phyloP scores from a whole-genome alignment of 2,888 invertebrate genomes.

The Listrodromus nycthemerus region DNA sequence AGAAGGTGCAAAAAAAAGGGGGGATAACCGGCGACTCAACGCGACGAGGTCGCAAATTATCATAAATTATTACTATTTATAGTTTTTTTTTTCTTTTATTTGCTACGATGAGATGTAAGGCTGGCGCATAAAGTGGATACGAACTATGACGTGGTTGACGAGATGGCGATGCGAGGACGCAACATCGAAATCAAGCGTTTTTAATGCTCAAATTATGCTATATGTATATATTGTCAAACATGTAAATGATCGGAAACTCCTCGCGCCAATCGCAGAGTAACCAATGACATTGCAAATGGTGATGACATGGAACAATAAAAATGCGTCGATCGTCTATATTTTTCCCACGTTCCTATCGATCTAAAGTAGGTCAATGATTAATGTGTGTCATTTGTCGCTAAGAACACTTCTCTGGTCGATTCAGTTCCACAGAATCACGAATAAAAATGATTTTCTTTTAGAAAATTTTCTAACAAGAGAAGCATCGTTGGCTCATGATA shows the following conservation, averaged over 20 bases:
- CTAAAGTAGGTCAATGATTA: not conserved
- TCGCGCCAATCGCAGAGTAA: no score
- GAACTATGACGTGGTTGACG: not conserved
- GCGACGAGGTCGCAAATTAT: not conserved
- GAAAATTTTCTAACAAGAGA: not conserved
- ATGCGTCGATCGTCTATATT: not conserved
- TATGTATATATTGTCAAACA: not conserved
- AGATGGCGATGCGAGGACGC: not conserved
- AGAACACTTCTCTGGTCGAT: no score
- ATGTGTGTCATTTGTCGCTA: not conserved
- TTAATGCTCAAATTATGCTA: not conserved
- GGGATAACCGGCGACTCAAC: not conserved
- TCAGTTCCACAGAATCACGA: no score
- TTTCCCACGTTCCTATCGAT: not conserved
- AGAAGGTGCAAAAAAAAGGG: not conserved
- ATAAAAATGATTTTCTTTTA: not conserved
- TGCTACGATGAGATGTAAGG: not conserved
- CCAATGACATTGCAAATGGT: no score
- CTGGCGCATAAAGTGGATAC: not conserved
- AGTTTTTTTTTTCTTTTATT: not conserved
- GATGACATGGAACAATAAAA: not conserved
- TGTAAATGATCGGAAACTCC: not conserved
- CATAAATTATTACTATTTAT: not conserved
- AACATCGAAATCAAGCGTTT: no score
- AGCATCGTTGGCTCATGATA: not conserved